phyloP scores from a whole-genome alignment of 2,113 vertebrate species.

The Lagopus leucura region DNA sequence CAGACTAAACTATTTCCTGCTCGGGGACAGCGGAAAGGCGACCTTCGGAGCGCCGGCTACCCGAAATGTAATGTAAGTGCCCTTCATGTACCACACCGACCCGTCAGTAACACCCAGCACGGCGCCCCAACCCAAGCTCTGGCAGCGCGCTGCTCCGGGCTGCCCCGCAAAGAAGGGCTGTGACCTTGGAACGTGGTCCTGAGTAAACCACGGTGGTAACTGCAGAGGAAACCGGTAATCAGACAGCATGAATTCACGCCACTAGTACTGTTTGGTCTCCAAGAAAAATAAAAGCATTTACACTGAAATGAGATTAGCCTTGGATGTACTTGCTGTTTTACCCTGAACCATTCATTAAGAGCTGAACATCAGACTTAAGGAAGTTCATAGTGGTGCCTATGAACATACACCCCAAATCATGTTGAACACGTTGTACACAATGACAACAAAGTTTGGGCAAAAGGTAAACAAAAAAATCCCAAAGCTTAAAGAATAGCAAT shows the following conservation, averaged over 20 bases:
- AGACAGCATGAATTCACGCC: not conserved
- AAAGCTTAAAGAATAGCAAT: not conserved
- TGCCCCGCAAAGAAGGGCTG: not conserved
- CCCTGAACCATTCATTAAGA: not conserved
- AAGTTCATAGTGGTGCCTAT: not conserved
- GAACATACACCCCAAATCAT: not conserved
- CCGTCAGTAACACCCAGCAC: too few species aligned
- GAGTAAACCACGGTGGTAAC: not conserved
- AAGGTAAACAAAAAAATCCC: not conserved
- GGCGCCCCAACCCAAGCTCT: not conserved
- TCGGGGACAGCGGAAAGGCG: not conserved
- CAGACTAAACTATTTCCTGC: not conserved
- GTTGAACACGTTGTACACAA: not conserved
- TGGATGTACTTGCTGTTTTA: not conserved
- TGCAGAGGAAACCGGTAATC: not conserved
- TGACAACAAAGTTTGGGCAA: not conserved
- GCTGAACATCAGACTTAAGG: not conserved
- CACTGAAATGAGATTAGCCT: not conserved
- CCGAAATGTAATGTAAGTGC: not conserved
- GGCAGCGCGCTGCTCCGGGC: not conserved
- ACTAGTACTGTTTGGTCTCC: not conserved
- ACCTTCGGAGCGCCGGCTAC: not conserved
- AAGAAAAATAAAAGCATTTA: not conserved
- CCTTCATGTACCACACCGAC: not conserved
- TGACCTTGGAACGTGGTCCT: not conserved